A percentile compares a stretch with the other conserved stretches of the same genome.
These are phyloP conservation scores for Lates calcarifer DNA, from an alignment of 2,113 vertebrate genomes.

Conservation along the genomic window DNA sequence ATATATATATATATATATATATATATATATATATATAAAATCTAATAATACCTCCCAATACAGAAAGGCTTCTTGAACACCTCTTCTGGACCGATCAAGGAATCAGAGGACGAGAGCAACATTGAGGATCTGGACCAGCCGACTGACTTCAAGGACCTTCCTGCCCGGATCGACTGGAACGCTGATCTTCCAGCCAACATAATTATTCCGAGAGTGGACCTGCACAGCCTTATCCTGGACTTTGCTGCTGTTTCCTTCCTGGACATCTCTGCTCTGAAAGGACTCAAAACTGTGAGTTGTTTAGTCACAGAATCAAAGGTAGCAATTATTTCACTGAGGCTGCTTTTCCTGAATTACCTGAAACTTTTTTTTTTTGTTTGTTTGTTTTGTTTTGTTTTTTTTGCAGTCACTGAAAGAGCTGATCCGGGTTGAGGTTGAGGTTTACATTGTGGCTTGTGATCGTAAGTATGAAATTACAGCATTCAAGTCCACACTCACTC, in stretches of 20 bases:
- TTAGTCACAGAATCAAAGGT: neutral
- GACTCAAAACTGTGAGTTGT: constrained; percentile 88
- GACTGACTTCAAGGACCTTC: constrained; percentile 85
- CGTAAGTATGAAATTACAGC: constrained; percentile 82
- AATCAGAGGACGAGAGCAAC: constrained; percentile 89
- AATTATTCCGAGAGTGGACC: constrained; percentile 84
- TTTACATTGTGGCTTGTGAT: constrained; percentile 91
- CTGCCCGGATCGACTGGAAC: constrained; percentile 90
- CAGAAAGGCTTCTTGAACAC: constrained; percentile 88
- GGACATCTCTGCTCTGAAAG: constrained; percentile 92
- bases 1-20: no score
- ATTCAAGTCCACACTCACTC: neutral
- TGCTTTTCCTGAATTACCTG: neutral
- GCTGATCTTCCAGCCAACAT: constrained; percentile 87
- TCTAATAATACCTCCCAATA: neutral
- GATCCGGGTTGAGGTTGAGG: constrained; percentile 89
- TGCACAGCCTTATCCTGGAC: constrained; percentile 94
- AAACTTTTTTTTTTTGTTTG: constrained; percentile 16
- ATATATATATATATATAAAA: no score
- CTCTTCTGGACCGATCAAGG: constrained; percentile 66
- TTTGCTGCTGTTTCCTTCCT: constrained; percentile 96
- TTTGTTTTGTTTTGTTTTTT: constrained; percentile 1
- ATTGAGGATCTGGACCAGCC: constrained; percentile 90
- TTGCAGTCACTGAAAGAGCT: constrained; percentile 92
- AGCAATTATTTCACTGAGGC: no score